Evolutionary conservation across 2,113 vertebrate species (phyloP).

Genomic region (Junco hyemalis): DNA sequence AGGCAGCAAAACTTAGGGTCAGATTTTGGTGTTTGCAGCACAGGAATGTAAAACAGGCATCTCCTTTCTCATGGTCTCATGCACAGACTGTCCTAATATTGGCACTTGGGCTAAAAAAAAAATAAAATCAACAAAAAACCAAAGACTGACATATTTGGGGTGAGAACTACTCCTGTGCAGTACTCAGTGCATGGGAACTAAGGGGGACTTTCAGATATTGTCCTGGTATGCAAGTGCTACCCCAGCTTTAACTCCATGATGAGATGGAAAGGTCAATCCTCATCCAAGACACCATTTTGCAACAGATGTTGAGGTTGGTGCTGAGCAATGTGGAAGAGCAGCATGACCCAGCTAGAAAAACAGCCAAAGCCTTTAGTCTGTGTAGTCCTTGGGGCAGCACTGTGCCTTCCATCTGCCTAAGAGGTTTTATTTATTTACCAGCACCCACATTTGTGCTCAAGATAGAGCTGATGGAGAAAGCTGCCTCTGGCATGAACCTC

Average conservation of each 20-base stretch:
- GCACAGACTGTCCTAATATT: background rate
- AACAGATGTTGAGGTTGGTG: background rate
- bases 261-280: background rate
- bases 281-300: background rate
- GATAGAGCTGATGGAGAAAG: background rate
- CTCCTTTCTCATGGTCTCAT: background rate
- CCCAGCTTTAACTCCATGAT: background rate
- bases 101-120: background rate
- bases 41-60: background rate
- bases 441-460: background rate
- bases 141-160: background rate
- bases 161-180: background rate
- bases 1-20: background rate
- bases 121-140: background rate
- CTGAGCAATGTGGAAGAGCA: background rate
- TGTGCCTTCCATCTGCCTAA: background rate
- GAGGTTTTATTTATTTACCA: background rate
- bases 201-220: background rate
- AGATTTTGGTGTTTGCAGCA: background rate
- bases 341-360: background rate
- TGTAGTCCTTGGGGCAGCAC: background rate
- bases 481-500: background rate
- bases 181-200: background rate
- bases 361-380: background rate
- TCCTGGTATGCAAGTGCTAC: fast-evolving